Evolutionary conservation across 2,797 vertebrate genomes (phyloP).

Genomic region (Parambassis ranga): DNA sequence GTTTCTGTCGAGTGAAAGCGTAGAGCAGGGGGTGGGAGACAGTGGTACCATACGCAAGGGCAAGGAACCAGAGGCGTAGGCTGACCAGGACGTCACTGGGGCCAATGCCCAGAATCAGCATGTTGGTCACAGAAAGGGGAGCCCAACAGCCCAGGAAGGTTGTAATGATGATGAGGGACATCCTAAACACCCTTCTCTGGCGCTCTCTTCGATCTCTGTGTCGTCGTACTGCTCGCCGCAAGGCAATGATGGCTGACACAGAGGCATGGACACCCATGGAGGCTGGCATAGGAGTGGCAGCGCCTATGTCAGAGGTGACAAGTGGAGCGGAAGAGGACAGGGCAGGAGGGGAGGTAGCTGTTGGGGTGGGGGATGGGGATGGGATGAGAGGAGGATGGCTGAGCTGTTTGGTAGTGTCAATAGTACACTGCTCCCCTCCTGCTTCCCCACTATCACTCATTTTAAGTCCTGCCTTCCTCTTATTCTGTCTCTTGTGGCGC

Average conservation of each 20-base stretch:
- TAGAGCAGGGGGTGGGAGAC: conserved; percentile 81
- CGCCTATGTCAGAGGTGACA: conserved; percentile 46
- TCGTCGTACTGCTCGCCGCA: conserved; percentile 78
- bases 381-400: conserved; percentile 77
- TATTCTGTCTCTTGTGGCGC: conserved; percentile 52
- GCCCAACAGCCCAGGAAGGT: conserved; percentile 83
- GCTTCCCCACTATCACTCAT: conserved; percentile 24
- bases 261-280: conserved; percentile 81
- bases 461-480: conserved; percentile 47
- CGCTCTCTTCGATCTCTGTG: conserved; percentile 80
- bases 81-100: conserved; percentile 77
- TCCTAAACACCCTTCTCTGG: conserved; percentile 78
- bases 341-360: conserved; percentile 77
- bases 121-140: conserved; percentile 78
- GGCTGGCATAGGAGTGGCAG: conserved; percentile 49
- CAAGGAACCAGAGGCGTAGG: conserved; percentile 82
- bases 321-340: conserved; percentile 66
- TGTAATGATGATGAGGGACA: conserved; percentile 83
- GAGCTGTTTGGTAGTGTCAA: conserved; percentile 72
- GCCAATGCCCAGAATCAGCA: conserved; percentile 80
- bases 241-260: conserved; percentile 81
- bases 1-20: conserved; percentile 82
- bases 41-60: conserved; percentile 81
- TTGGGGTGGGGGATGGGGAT: conserved; percentile 74
- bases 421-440: conserved; percentile 56